These are phyloP conservation scores for Cepphus grylle DNA, from an alignment of 2,113 vertebrate species.

Conservation along the genomic window DNA sequence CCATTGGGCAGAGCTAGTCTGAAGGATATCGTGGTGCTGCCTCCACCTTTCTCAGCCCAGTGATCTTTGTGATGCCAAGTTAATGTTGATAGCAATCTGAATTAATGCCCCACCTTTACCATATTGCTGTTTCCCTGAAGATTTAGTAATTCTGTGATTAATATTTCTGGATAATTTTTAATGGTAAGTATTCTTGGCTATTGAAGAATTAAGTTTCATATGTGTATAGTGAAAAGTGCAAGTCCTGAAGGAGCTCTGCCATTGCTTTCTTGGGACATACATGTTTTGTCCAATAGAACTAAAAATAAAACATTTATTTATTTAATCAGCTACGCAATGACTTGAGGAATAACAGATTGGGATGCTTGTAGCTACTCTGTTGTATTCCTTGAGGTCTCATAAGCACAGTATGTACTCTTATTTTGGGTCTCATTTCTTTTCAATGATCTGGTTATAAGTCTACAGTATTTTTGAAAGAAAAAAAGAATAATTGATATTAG, in stretches of 20 bases:
- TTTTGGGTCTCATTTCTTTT: background rate
- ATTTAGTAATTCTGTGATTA: background rate
- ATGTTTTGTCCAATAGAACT: background rate
- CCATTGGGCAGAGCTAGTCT: background rate
- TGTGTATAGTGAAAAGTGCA: background rate
- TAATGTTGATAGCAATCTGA: background rate
- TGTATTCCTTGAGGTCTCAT: background rate
- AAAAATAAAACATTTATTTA: background rate
- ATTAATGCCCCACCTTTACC: background rate
- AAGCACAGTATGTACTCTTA: background rate
- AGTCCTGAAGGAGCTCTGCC: background rate
- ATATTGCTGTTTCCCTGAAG: background rate
- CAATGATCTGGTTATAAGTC: background rate
- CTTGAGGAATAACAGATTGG: background rate
- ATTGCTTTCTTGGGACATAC: background rate
- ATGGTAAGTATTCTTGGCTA: background rate
- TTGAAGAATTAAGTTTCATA: background rate
- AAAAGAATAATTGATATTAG: conserved; percentile 53
- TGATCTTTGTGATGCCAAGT: background rate
- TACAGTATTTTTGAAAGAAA: background rate
- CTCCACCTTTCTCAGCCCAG: background rate
- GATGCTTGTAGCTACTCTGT: background rate
- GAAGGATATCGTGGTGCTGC: background rate
- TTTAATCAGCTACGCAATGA: background rate
- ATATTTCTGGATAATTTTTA: background rate